phyloP scores from a whole-genome alignment of 2,888 invertebrate genomes.

The Microplitis manilae region DNA sequence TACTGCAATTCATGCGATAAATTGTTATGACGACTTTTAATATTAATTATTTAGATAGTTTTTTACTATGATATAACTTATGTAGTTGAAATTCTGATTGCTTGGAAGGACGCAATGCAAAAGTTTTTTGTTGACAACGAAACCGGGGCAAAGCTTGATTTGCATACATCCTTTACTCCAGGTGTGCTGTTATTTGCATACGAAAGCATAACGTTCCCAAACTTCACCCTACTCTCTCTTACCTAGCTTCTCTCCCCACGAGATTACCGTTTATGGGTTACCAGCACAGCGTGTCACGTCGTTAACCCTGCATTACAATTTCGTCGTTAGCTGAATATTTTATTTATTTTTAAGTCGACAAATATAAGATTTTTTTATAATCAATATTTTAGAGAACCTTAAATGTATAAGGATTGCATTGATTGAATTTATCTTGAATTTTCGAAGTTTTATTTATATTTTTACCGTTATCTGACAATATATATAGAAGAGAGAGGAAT shows the following conservation, averaged over 20 bases:
- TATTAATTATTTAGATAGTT: constrained; percentile 4
- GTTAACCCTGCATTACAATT: constrained; percentile 63
- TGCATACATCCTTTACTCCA: constrained; percentile 70
- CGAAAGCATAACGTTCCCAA: constrained; percentile 66
- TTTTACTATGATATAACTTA: neutral
- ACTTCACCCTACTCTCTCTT: constrained; percentile 50
- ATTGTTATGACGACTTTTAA: neutral
- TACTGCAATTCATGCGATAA: no score
- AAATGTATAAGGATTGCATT: no score
- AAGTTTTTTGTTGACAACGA: constrained; percentile 48
- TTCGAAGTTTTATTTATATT: no score
- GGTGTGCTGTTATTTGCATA: constrained; percentile 70
- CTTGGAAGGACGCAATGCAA: constrained; percentile 34
- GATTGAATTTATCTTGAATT: no score
- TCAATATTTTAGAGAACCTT: no score
- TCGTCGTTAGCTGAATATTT: constrained; percentile 54
- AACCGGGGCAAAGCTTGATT: constrained; percentile 56
- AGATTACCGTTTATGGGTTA: constrained; percentile 65
- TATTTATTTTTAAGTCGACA: neutral
- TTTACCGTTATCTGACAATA: no score
- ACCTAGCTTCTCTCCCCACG: constrained; percentile 46
- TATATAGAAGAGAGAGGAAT: no score
- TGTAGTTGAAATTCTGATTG: constrained; percentile 25
- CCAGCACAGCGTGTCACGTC: constrained; percentile 66
- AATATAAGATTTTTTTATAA: neutral